Evolutionary conservation across 2,797 vertebrate genomes (phyloP).

Genomic region (Petrocephalus schoutedeni): DNA sequence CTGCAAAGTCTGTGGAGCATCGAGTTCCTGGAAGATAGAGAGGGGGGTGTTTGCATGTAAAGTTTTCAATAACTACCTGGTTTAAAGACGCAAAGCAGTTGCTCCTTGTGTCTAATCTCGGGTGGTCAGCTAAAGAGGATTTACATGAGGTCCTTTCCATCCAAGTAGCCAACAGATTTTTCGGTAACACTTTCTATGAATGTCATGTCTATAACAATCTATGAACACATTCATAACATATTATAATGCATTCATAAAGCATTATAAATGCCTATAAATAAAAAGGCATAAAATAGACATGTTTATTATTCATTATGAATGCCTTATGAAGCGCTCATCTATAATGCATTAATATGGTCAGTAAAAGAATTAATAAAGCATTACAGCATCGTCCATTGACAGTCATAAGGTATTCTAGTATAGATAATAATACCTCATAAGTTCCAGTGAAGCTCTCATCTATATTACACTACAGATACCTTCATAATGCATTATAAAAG

Average conservation of each 20-base stretch:
- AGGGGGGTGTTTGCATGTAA: neutral
- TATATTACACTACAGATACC: neutral
- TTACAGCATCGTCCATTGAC: neutral
- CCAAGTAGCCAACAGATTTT: conserved; percentile 22
- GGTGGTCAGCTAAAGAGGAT: conserved; percentile 18
- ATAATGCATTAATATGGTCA: neutral
- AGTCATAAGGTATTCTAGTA: neutral
- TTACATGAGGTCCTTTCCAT: conserved; percentile 10
- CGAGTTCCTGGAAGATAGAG: conserved; percentile 74
- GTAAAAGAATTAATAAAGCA: neutral
- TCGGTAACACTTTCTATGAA: neutral
- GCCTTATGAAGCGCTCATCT: neutral
- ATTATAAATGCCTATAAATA: neutral
- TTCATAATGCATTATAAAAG: neutral
- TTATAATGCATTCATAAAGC: neutral
- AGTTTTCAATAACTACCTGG: neutral
- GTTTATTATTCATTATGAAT: neutral
- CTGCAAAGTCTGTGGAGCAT: conserved; percentile 94
- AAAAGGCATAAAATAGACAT: neutral
- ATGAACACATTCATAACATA: neutral
- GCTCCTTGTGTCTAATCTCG: neutral
- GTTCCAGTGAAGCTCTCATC: neutral
- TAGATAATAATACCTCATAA: neutral
- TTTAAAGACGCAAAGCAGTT: neutral
- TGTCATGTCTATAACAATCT: neutral